Conservation (phyloP, 1,140 invertebrate genomes). For the Lasioglossum albipes region DNA sequence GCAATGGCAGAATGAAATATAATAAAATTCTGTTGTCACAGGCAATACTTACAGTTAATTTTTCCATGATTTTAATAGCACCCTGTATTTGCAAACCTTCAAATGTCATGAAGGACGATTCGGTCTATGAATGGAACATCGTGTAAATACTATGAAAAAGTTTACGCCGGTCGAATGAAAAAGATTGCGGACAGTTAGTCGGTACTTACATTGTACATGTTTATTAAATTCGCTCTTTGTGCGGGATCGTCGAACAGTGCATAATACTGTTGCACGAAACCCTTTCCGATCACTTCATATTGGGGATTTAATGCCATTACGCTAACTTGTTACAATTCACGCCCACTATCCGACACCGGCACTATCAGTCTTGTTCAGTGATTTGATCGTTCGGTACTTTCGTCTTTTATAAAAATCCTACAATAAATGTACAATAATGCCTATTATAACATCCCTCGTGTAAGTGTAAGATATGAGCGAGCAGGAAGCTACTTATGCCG, state of each 20-base stretch:
- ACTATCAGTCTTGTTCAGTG: constrained; percentile 26
- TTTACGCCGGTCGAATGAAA: neutral
- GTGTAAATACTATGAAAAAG: constrained; percentile 9
- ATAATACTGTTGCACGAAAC: constrained; percentile 96
- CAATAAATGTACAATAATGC: constrained; percentile 46
- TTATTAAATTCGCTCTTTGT: constrained; percentile 89
- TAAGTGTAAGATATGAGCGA: constrained; percentile 46
- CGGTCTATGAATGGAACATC: constrained; percentile 83
- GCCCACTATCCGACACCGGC: constrained; percentile 10
- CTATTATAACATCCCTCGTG: constrained; percentile 57
- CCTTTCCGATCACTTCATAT: constrained; percentile 94
- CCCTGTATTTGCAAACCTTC: constrained; percentile 96
- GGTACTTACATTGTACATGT: constrained; percentile 94
- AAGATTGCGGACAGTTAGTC: neutral
- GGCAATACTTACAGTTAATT: constrained; percentile 88
- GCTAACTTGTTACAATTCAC: constrained; percentile 41
- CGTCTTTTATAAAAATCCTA: constrained; percentile 44
- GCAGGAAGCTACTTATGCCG: constrained; percentile 55
- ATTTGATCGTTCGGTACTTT: constrained; percentile 19
- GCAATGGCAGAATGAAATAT: neutral
- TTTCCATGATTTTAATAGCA: constrained; percentile 95
- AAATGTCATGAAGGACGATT: constrained; percentile 96
- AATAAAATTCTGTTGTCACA: neutral
- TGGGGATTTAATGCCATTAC: constrained; percentile 91
- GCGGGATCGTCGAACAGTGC: constrained; percentile 92